phyloP scores from a whole-genome alignment of 2,113 vertebrate genomes.

The Prunella fulvescens region DNA sequence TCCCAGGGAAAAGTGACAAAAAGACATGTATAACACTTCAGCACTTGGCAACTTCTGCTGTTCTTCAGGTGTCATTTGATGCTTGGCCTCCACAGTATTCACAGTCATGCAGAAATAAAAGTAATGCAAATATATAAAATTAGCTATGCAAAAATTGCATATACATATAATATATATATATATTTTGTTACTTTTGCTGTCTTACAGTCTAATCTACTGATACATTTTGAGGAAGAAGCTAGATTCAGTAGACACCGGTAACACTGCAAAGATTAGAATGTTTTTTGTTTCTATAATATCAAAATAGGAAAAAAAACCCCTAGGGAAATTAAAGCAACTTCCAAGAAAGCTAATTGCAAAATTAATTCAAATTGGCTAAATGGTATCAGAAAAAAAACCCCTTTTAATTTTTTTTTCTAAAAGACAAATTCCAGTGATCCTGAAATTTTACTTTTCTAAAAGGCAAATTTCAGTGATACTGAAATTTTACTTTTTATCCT shows the following conservation, averaged over 20 bases:
- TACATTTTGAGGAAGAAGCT: not conserved
- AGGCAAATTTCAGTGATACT: no score
- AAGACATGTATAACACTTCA: not conserved
- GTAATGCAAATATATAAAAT: not conserved
- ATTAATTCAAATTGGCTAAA: not conserved
- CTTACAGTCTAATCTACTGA: not conserved
- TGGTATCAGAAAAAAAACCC: not conserved
- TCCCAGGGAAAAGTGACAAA: not conserved
- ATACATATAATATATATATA: no score
- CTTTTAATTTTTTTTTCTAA: not conserved
- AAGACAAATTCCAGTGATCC: not conserved
- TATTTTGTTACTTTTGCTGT: not conserved
- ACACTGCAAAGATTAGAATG: not conserved
- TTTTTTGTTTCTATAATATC: not conserved
- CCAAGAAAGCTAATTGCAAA: not conserved
- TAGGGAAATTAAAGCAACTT: not conserved
- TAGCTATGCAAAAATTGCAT: not conserved
- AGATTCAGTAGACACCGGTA: not conserved
- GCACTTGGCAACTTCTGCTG: not conserved
- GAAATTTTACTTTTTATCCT: no score
- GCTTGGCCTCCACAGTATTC: not conserved
- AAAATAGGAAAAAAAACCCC: not conserved
- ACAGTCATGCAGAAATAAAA: not conserved
- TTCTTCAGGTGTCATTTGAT: not conserved
- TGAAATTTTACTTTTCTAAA: no score